Conservation (phyloP, 2,888 invertebrate genomes). For the Xylota segnis region DNA sequence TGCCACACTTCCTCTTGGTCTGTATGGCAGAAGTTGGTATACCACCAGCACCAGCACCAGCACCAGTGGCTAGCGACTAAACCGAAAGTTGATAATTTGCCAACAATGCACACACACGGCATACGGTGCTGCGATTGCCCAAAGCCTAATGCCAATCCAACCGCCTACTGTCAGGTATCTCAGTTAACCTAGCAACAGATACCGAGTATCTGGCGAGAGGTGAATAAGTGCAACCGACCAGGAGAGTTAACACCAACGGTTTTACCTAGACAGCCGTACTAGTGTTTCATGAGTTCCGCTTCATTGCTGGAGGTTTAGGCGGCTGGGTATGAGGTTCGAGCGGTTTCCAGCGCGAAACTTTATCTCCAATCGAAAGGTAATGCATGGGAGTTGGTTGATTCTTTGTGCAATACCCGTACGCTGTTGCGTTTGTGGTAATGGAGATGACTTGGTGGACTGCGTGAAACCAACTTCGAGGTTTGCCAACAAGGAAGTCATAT, state of each 20-base stretch:
- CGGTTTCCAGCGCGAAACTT: conserved; percentile 61
- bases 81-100: conserved; percentile 54
- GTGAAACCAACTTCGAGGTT: conserved; percentile 28
- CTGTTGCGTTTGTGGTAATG: conserved; percentile 57
- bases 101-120: conserved; percentile 34
- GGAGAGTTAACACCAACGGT: conserved; percentile 34
- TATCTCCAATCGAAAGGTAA: conserved; percentile 59
- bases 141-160: conserved; percentile 42
- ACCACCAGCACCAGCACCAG: too few relatives aligned
- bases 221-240: conserved; percentile 44
- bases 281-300: conserved; percentile 71
- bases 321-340: conserved; percentile 36
- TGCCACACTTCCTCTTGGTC: conserved; percentile 38
- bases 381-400: conserved; percentile 28
- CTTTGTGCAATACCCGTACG: conserved; percentile 39
- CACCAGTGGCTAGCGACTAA: conserved; percentile 2
- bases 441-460: conserved; percentile 32
- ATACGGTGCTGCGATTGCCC: conserved; percentile 12
- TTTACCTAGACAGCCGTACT: conserved; percentile 62
- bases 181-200: conserved; percentile 59
- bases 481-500: conserved; percentile 64
- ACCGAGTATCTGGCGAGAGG: conserved; percentile 24
- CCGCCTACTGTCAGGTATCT: conserved; percentile 18
- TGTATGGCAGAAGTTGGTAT: too few relatives aligned
- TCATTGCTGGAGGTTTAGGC: conserved; percentile 64